Percentiles rank a stretch among this genome's conserved stretches.
phyloP scores from a whole-genome alignment of 1,140 invertebrate species.

The Oscheius sp. region DNA sequence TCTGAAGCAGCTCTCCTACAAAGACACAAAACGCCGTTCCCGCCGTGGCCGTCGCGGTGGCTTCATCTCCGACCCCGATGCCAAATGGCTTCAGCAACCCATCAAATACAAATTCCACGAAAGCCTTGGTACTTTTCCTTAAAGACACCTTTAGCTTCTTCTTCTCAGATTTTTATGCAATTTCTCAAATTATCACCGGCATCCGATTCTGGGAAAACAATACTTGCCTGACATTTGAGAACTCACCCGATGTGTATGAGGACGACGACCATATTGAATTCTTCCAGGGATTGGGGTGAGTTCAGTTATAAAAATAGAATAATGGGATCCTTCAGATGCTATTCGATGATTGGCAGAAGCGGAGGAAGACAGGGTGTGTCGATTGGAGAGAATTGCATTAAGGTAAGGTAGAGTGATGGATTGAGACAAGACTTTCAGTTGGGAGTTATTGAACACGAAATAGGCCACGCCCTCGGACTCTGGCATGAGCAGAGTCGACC shows the following conservation, averaged over 20 bases:
- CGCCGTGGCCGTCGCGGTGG: background rate
- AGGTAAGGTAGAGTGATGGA: constrained; percentile 29
- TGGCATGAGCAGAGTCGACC: constrained; percentile 64
- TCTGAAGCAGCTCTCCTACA: constrained; percentile 39
- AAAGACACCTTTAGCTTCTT: background rate
- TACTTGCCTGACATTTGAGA: constrained; percentile 55
- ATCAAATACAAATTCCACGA: constrained; percentile 59
- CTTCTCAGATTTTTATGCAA: constrained; percentile 49
- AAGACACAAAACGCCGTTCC: constrained; percentile 3
- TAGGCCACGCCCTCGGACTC: constrained; percentile 64
- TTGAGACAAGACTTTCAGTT: constrained; percentile 43
- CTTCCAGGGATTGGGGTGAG: constrained; percentile 56
- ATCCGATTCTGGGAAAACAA: constrained; percentile 55
- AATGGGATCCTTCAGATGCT: constrained; percentile 42
- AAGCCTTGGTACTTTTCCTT: constrained; percentile 17
- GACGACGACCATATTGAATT: constrained; percentile 55
- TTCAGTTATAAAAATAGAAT: background rate
- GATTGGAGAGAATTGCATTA: constrained; percentile 55
- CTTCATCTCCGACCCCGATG: constrained; percentile 49
- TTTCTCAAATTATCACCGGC: constrained; percentile 54
- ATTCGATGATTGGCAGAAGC: constrained; percentile 58
- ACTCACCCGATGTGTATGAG: constrained; percentile 43
- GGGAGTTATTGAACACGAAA: constrained; percentile 62
- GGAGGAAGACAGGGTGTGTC: constrained; percentile 60
- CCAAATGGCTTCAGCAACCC: constrained; percentile 47